phyloP scores from a whole-genome alignment of 2,888 invertebrate genomes.

The Rambutsinella grinnellia region DNA sequence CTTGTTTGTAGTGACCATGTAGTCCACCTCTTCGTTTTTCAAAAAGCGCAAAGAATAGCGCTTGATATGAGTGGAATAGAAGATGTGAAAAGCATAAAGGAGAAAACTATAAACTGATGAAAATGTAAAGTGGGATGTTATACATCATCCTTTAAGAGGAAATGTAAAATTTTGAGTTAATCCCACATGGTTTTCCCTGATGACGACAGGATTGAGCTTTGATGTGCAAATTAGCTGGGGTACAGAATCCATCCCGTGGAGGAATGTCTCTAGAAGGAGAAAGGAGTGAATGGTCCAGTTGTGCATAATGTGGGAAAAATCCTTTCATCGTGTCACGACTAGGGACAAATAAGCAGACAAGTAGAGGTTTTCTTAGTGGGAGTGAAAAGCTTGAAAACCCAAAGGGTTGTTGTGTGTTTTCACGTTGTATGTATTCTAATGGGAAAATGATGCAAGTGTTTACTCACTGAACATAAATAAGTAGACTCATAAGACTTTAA shows the following conservation, averaged over 20 bases:
- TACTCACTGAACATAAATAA: not conserved
- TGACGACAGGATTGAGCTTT: slow-evolving; percentile 45
- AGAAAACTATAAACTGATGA: no score
- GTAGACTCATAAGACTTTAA: not conserved
- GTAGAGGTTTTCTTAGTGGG: not conserved
- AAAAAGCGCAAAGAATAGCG: no score
- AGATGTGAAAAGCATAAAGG: no score
- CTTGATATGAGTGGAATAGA: no score
- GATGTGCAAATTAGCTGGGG: slow-evolving; percentile 50
- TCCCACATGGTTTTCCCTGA: slow-evolving; percentile 27
- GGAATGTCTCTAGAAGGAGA: not conserved
- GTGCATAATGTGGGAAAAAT: slow-evolving; percentile 13
- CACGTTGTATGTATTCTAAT: not conserved
- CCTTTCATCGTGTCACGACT: slow-evolving; percentile 6
- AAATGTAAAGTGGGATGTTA: not conserved
- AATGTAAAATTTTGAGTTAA: slow-evolving; percentile 1
- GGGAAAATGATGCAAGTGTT: not conserved
- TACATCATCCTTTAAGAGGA: not conserved
- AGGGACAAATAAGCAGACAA: not conserved
- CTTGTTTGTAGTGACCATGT: no score
- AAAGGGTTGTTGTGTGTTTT: not conserved
- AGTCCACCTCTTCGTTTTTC: no score
- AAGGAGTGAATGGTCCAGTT: not conserved
- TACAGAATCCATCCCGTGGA: slow-evolving; percentile 1
- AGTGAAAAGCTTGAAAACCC: not conserved